Evolutionary conservation across 2,888 invertebrate species (phyloP).

Genomic region (Orchesella flavescens): DNA sequence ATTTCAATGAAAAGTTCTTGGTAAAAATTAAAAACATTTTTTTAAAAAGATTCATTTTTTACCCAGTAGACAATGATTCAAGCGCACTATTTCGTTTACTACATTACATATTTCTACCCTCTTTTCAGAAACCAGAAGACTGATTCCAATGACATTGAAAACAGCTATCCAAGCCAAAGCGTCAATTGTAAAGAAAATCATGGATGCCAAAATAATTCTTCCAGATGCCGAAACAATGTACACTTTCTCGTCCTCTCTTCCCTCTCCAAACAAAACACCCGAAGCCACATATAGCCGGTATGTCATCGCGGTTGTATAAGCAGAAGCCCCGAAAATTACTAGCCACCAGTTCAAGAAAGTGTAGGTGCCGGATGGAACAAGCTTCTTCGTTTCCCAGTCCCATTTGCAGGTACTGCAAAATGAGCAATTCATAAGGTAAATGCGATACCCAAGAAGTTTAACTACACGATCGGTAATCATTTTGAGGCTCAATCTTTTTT

Average conservation of each 20-base stretch:
- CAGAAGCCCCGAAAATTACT: background rate
- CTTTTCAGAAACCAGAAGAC: background rate
- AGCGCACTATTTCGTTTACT: background rate
- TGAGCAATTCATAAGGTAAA: background rate
- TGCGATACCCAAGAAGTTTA: background rate
- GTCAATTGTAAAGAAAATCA: slow-evolving; percentile 17
- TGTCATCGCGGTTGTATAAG: background rate
- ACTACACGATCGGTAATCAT: background rate
- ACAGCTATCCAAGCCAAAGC: background rate
- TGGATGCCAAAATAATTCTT: background rate
- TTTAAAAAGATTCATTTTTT: background rate
- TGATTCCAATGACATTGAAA: background rate
- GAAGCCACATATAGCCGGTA: background rate
- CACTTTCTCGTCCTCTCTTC: background rate
- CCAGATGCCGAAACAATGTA: background rate
- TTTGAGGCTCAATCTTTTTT: too few species aligned
- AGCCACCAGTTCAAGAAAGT: slow-evolving; percentile 15
- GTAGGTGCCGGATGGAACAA: background rate
- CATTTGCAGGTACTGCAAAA: slow-evolving; percentile 8
- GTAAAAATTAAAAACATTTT: background rate
- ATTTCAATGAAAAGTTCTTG: background rate
- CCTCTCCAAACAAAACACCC: background rate
- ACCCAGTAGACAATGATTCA: slow-evolving; percentile 11
- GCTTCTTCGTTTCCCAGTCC: background rate
- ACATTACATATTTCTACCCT: background rate